Conservation (phyloP, 2,888 invertebrate genomes). For the Griposia aprilina region DNA sequence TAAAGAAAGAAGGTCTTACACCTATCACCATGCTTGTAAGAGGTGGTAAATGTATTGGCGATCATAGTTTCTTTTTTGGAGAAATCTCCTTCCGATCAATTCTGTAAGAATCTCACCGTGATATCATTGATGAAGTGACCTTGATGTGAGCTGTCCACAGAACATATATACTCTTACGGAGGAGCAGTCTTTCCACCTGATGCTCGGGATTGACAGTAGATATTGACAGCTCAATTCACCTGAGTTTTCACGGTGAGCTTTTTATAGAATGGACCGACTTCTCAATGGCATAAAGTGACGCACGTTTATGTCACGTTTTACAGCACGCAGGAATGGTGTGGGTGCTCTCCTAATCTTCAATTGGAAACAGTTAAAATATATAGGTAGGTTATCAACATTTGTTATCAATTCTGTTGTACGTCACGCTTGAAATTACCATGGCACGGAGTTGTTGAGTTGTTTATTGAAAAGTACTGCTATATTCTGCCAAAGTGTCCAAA, state of each 20-base stretch:
- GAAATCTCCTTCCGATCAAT: not conserved
- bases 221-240: not conserved
- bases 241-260: not conserved
- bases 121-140: not conserved
- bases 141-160: not conserved
- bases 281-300: no score
- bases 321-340: constrained; percentile 6
- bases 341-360: constrained; percentile 1
- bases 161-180: no score
- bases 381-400: not conserved
- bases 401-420: not conserved
- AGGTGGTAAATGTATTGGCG: not conserved
- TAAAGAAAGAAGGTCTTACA: not conserved
- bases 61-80: not conserved
- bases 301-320: not conserved
- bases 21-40: not conserved
- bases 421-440: not conserved
- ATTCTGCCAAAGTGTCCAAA: not conserved
- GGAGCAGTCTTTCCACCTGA: no score
- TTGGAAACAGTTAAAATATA: constrained; percentile 4
- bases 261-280: not conserved
- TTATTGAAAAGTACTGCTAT: not conserved
- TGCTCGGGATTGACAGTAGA: not conserved
- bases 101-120: not conserved
- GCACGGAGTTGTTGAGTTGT: not conserved